These are phyloP conservation scores for Spondyliosoma cantharus DNA, from an alignment of 2,797 vertebrate genomes.

Conservation along the genomic window DNA sequence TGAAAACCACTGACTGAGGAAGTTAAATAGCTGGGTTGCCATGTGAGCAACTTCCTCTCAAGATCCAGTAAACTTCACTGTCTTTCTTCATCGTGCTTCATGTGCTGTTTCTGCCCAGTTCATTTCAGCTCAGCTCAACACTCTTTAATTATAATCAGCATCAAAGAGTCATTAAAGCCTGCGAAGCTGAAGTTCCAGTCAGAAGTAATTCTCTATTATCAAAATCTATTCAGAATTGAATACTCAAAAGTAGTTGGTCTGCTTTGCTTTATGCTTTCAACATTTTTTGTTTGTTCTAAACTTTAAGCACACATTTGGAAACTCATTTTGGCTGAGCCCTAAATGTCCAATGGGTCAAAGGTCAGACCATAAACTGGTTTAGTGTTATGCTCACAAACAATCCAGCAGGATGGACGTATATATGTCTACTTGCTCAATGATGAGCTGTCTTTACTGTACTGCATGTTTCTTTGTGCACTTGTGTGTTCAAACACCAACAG, in stretches of 20 bases:
- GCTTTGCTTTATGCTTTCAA: neutral
- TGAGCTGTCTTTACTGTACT: neutral
- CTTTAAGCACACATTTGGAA: accelerated
- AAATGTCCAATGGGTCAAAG: neutral
- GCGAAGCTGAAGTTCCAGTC: neutral
- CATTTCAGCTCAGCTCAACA: neutral
- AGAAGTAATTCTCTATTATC: neutral
- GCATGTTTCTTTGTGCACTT: neutral
- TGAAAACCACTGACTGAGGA: neutral
- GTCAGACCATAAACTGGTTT: neutral
- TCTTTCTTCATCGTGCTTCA: neutral
- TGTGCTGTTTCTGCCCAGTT: neutral
- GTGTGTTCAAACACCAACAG: constrained; percentile 52
- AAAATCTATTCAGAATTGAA: neutral
- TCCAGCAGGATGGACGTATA: neutral
- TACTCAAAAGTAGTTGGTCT: neutral
- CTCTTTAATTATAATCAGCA: neutral
- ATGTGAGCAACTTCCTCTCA: neutral
- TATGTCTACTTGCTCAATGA: neutral
- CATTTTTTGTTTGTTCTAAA: too few species aligned
- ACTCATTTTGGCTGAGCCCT: neutral
- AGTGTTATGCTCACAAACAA: neutral
- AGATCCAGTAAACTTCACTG: neutral
- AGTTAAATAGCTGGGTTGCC: neutral
- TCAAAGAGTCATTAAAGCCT: neutral